Conservation (phyloP, 92 coral and sea anemone species). For the Epizoanthus stellaris region DNA sequence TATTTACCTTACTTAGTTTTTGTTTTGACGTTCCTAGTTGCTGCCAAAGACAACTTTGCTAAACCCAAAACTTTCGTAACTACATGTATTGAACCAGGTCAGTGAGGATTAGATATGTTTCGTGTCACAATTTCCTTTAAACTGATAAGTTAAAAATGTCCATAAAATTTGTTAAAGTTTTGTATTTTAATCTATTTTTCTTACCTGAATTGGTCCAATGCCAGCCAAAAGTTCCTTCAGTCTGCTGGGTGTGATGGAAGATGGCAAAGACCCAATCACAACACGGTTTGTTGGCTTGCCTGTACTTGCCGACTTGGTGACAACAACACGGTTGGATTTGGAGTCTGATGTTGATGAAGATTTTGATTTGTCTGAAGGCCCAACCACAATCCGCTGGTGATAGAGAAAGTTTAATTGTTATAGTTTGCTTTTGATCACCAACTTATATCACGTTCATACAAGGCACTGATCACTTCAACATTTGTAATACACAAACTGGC, state of each 20-base stretch:
- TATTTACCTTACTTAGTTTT: no score
- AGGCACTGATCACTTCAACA: no score
- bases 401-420: neutral
- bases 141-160: no score
- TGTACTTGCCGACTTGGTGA: slow-evolving; percentile 88
- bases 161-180: no score
- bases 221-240: slow-evolving; percentile 93
- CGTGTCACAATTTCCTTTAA: no score
- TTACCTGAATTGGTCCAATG: slow-evolving; percentile 98
- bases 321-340: slow-evolving; percentile 91
- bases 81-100: no score
- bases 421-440: neutral
- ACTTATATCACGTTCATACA: neutral
- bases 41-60: no score
- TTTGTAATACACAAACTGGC: no score
- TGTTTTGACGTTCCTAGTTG: no score
- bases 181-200: no score
- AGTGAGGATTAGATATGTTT: no score
- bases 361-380: slow-evolving; percentile 87
- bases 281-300: slow-evolving; percentile 98
- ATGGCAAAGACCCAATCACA: slow-evolving; percentile 96
- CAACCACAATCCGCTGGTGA: slow-evolving; percentile 85
- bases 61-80: no score
- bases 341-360: slow-evolving; percentile 76
- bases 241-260: slow-evolving; percentile 89